Base-by-base conservation (phyloP, 1,140 invertebrate species). In the Heliconius hewitsoni region DNA sequence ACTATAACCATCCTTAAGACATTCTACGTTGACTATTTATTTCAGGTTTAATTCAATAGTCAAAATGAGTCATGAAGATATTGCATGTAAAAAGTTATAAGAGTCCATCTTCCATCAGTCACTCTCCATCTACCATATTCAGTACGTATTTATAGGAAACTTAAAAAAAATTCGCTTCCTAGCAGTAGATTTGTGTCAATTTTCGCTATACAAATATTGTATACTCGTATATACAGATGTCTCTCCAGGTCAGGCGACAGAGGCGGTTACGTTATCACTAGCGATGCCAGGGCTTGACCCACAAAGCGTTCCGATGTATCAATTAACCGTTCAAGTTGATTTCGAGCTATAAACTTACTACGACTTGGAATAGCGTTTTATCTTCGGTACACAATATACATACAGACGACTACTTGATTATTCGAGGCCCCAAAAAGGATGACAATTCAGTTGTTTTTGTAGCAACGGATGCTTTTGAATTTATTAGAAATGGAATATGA, bases 281-380 rank as follows among this genome's bases (percentile, higher is more conserved):
- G 60, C 60, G 70, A 71, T 39, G 74, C 46, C 74, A 76, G 39
- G 39, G 34, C 74, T 76, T 76, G 74, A 76, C 74, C 74, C 66
- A 76, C 74, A 46, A 76, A 42, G 23, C 57, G 60, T 39, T 76
- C 60, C 74, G 70, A 76, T 70, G 74, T 70, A 70, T 76, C 74
- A 76, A 76, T 76, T 76, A 70, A 76, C 74, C 60, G 74, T 76
- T 70, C 57, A 76, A 76, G 74, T 70, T 50, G 60, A 55, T 66
- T 66, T 6, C n/a, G 70, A 71, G 50, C 30, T 74, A 52, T 74
- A 52, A 74, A n/a, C 52, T 16, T 52, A 74, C 27, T 57, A 52
- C 72, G 18, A 13, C 52, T 74, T 74, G 34, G n/a, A 71, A 23
- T n/a, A 27, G 19, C 55, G 18, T 57, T 23, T 57, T 57, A 23